Evolutionary conservation across 1,140 invertebrate genomes (phyloP), one percentile per base, ranked within the genome.

Genomic region (Druon quercuslanigerum): DNA sequence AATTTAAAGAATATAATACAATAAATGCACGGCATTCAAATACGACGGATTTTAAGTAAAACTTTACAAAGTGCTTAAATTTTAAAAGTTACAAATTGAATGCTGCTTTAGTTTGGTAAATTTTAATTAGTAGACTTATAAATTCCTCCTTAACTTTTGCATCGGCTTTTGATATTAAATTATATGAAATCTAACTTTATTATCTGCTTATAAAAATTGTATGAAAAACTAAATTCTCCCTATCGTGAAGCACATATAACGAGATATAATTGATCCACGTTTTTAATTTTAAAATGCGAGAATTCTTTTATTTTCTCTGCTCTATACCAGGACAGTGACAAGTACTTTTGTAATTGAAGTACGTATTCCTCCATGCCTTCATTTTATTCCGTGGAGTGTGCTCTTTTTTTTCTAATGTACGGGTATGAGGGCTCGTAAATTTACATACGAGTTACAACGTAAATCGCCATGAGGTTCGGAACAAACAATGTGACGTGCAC

Each of bases 341-440:
- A 60, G 57, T 60, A 60, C 57, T 60, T 60, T 60, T 60, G 20
- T 60, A 60, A 60, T 60, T 60, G 57, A 25, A 60, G 57, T 60
- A 60, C 20, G 57, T 60, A 60, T 60, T 60, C 57, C 57, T 19
- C 25, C 20, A 33, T 60, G 57, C 57, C 25, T 60, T 40, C 57
- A 33, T 60, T 60, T 60, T 60, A 25, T 60, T 60, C 57, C 57
- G 12, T 20, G 57, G 25, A 60, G 57, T 60, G 57, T 60, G 57
- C 20, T 60, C 20, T 60, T 60, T 60, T 60, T 60, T 60, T 60
- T 60, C 12, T 33, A 60, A 60, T 33, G 13, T 60, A 60, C 25
- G 57, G 13, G 25, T 16, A 60, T 33, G 57, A 33, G 57, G 33
- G 56, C 40, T 60, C 20, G 25, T 60, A 60, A 60, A 60, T 60